Conservation (phyloP, 2,888 invertebrate genomes). For the Emesis furor region DNA sequence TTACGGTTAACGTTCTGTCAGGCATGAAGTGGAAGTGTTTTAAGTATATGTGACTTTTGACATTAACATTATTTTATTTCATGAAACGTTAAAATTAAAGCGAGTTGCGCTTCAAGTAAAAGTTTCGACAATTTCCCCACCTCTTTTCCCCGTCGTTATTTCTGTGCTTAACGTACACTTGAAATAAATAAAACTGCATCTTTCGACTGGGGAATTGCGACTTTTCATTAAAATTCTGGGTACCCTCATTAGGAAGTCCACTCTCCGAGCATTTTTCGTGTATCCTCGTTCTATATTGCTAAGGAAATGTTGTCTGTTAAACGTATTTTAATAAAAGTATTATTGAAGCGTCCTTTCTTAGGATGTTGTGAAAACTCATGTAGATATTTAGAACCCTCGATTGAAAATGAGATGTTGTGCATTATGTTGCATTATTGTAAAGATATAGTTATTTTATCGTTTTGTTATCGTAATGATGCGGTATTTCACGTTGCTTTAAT, state of each 20-base stretch:
- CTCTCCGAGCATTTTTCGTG: neutral
- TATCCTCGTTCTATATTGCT: constrained; percentile 30
- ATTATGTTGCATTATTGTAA: constrained; percentile 21
- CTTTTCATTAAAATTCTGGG: neutral
- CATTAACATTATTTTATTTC: neutral
- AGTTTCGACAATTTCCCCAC: neutral
- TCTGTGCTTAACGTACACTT: neutral
- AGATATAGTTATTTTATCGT: constrained; percentile 13
- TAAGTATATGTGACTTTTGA: no score
- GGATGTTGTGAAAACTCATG: neutral
- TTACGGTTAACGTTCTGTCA: no score
- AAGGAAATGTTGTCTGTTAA: constrained; percentile 86
- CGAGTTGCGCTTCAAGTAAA: neutral
- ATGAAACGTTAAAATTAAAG: neutral
- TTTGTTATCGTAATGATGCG: constrained; percentile 3
- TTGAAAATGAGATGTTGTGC: neutral
- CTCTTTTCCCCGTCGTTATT: neutral
- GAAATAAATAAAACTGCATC: neutral
- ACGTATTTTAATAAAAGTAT: constrained; percentile 78
- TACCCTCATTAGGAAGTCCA: constrained; percentile 16
- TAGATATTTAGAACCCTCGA: constrained; percentile 16
- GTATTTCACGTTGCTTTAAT: neutral
- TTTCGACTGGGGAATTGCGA: neutral
- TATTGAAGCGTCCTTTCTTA: neutral
- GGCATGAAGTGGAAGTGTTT: no score